Base-by-base conservation (phyloP, 1,140 invertebrate genomes). In the Drosophila melanica region DNA sequence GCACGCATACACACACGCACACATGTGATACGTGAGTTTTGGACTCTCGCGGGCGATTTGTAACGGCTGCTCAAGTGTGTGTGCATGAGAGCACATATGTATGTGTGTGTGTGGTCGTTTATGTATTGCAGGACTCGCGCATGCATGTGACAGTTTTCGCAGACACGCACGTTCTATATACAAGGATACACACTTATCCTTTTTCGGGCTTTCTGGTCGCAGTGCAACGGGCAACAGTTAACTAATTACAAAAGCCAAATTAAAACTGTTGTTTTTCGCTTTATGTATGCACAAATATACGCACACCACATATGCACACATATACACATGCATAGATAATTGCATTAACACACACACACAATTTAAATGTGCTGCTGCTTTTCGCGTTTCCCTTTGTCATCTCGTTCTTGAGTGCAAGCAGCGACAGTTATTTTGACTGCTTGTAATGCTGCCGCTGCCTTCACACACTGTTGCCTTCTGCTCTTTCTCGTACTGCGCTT, bases 201-300 rank as follows among this genome's bases (percentile, higher is more conserved):
- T 35, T 27, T 48, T 51, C 23, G 50, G 42, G 33, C 47, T 27
- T 54, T 48, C 37, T 27, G 42, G 27, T 18, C 58, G 39, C 54
- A 67, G 53, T 67, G 42, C 57, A 74, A 51, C 71, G 68, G 18
- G 54, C 58, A 59, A 76, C 79, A 68, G 37, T 50, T 69, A 81
- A 87, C 78, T 86, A 86, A 86, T 86, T 86, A 81, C 78, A 60
- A 78, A 80, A 81, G 74, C 70, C 55, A 72, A 86, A 86, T 75
- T 59, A 86, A 86, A 87, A 74, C 81, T 86, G 86, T 42, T 53
- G 14, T 18, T 11, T 64, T 27, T 65, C 66, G 51, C 41, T 66
- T 51, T 75, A 48, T 63, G 68, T 20, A 20, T 8, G 23, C 10
- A 37, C 16, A n/a, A n/a, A n/a, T n/a, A 18, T 7, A 18, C 14